Percentiles rank a stretch among this genome's conserved stretches.
These are phyloP conservation scores for Poeciliopsis turrubarensis DNA, from an alignment of 2,113 vertebrate genomes.

Conservation along the genomic window DNA sequence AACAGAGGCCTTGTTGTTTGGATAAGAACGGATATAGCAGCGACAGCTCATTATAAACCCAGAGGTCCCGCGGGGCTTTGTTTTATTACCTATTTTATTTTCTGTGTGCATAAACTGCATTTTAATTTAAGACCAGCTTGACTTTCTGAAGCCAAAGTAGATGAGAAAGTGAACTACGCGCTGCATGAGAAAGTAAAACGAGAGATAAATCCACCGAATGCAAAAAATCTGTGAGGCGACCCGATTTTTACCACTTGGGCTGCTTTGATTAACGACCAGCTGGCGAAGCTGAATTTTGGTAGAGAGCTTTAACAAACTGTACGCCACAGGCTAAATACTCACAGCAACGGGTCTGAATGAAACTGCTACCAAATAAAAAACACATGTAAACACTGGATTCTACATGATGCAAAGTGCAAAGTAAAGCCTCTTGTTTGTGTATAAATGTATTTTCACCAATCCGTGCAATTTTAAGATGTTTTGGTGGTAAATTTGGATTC, in stretches of 20 bases:
- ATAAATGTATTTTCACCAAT: not conserved
- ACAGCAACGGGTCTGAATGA: not conserved
- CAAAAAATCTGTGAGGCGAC: constrained; percentile 43
- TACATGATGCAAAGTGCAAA: not conserved
- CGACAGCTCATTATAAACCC: constrained; percentile 49
- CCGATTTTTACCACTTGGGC: constrained; percentile 32
- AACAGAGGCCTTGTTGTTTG: constrained; percentile 60
- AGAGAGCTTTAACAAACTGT: constrained; percentile 20
- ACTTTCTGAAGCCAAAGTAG: constrained; percentile 1
- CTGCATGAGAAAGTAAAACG: constrained; percentile 30
- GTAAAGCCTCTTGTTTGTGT: not conserved
- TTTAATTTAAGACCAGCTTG: constrained; percentile 47
- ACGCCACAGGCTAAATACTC: constrained; percentile 8
- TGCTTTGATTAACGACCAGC: constrained; percentile 36
- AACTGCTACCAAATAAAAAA: too few species aligned
- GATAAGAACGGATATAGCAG: constrained; percentile 36
- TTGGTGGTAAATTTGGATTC: too few species aligned
- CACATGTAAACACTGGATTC: not conserved
- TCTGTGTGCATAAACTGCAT: constrained; percentile 52
- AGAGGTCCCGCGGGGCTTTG: constrained; percentile 39
- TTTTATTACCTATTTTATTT: constrained; percentile 67
- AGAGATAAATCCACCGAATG: constrained; percentile 45
- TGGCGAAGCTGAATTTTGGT: constrained; percentile 29
- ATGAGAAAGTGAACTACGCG: constrained; percentile 37
- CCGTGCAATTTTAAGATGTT: not conserved